Percentiles rank a stretch among this genome's conserved stretches.
Conservation (phyloP, 64 coral and sea anemone species). For the Stichodactyla helianthus region DNA sequence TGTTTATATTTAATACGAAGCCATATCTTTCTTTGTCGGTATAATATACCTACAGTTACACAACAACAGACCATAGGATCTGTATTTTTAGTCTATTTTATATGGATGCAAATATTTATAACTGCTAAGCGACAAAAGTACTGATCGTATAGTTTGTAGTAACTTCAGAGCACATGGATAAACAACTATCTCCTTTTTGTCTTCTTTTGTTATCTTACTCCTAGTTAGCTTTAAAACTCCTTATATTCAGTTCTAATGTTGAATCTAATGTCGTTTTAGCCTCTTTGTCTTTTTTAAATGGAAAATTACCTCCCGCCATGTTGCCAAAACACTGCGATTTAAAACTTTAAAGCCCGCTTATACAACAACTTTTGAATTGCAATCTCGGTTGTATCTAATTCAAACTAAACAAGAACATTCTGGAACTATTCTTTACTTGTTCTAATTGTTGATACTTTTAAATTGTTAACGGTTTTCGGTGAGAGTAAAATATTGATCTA, state of each 20-base stretch:
- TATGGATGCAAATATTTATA: not conserved
- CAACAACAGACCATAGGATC: not conserved
- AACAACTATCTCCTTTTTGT: not conserved
- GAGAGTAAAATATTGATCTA: no score
- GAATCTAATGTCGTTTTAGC: not conserved
- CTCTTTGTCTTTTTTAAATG: not conserved
- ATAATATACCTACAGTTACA: not conserved
- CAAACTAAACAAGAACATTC: no score
- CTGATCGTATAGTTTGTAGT: not conserved
- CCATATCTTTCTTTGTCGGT: not conserved
- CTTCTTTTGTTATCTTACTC: not conserved
- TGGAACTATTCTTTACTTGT: no score
- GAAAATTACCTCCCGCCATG: not conserved
- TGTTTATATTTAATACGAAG: no score
- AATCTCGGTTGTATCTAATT: not conserved
- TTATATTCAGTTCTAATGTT: not conserved
- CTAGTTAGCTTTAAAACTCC: not conserved
- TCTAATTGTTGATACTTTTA: no score
- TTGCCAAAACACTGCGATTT: not conserved
- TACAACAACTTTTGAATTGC: not conserved
- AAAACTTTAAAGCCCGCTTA: not conserved
- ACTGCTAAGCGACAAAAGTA: no score
- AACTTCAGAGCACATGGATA: not conserved
- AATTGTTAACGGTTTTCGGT: no score
- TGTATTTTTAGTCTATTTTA: not conserved